These are phyloP conservation scores for Labeo calbasu DNA, from an alignment of 2,797 vertebrate species.

Conservation along the genomic window DNA sequence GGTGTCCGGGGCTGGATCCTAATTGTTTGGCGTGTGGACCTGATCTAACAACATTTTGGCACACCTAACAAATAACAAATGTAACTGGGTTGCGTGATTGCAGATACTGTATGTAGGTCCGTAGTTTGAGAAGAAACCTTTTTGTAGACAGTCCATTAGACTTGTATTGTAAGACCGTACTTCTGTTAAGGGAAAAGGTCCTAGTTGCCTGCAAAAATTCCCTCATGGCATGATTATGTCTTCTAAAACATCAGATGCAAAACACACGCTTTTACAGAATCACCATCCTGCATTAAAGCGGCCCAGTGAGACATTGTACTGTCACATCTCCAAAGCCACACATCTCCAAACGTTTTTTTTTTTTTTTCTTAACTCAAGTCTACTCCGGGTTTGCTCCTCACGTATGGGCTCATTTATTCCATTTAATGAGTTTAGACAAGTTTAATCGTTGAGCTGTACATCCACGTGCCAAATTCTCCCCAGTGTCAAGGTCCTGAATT, in stretches of 20 bases:
- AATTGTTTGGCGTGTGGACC: too few relatives aligned
- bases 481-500: constrained; percentile 11
- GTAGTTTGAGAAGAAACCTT: neutral
- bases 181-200: constrained; percentile 47
- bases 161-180: neutral
- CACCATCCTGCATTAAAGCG: constrained; percentile 55
- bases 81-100: neutral
- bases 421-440: neutral
- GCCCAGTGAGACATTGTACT: constrained; percentile 20
- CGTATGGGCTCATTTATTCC: constrained; percentile 13
- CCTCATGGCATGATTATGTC: constrained; percentile 85
- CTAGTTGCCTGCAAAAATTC: constrained; percentile 60
- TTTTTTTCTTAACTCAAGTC: neutral
- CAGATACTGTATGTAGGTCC: constrained; percentile 12
- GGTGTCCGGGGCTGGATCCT: too few relatives aligned
- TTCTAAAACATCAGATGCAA: constrained; percentile 83
- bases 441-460: constrained; percentile 26
- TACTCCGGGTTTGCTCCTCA: constrained; percentile 3
- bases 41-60: neutral
- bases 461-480: constrained; percentile 13
- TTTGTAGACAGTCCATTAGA: neutral
- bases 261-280: constrained; percentile 78
- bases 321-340: constrained; percentile 27
- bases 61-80: neutral
- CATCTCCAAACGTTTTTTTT: neutral